Base-by-base conservation (phyloP, 2,797 vertebrate genomes). In the Uromys caudimaculatus region DNA sequence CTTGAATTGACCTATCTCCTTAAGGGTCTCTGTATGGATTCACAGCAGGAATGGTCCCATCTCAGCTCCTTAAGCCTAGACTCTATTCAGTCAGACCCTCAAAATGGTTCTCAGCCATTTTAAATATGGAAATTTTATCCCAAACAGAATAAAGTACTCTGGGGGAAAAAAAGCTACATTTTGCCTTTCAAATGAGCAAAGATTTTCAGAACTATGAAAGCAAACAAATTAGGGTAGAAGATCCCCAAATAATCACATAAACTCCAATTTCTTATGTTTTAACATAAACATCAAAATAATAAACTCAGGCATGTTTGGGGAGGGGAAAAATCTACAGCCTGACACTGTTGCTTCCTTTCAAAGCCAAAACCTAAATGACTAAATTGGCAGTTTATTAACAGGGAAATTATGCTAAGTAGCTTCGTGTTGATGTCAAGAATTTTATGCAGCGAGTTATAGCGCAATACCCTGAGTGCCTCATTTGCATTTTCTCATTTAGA, bases 371-470 rank as follows among this genome's bases (percentile, higher is more conserved):
- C 98, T 98, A 99, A 99, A 99, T 99, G 98, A 98, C 98, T 98
- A 99, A 99, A 99, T 99, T 99, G 99, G 98, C 98, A 99, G 98
- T 98, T 99, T 99, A 99, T 99, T 99, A 99, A 99, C 99, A 98
- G 99, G 98, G 98, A 98, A 99, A 99, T 99, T 99, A 99, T 98
- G 98, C 98, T 99, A 99, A 99, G 99, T 99, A 99, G 98, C 98
- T 98, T 97, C 98, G 93, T 98, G 98, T 98, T 98, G 98, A 98
- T 98, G 98, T 98, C 97, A 99, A 98, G 98, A 99, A 98, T 99
- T 98, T 98, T 98, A 98, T 98, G 98, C 88, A 96, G 96, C 90
- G 96, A 98, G 97, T 98, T 98, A 97, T 93, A 97, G 98, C 95
- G 84, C 93, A 75, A 95, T 96, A 96, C 91, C 95, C 98, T 98